Percentiles rank a stretch among this genome's conserved stretches.
Evolutionary conservation across 1,140 invertebrate genomes (phyloP).

Genomic region (Cherax quadricarinatus): DNA sequence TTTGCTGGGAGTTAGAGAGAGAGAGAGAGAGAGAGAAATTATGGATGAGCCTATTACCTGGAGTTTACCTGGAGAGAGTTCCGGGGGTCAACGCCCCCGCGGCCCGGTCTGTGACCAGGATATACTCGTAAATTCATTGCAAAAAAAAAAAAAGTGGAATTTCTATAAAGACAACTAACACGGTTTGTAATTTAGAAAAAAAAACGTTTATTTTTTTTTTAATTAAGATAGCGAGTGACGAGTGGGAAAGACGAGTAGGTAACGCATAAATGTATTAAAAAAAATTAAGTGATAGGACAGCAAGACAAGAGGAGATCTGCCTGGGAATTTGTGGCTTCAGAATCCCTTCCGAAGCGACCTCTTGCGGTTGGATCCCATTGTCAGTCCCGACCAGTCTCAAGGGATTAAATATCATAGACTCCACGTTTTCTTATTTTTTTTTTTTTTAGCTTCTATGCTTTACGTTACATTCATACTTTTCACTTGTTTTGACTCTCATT

Average conservation of each 20-base stretch:
- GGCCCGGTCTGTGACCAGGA: no score
- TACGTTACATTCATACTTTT: background rate
- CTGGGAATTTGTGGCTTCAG: slow-evolving; percentile 15
- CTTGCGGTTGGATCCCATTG: slow-evolving; percentile 14
- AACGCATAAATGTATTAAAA: background rate
- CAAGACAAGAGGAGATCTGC: background rate
- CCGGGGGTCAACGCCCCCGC: no score
- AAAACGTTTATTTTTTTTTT: no score
- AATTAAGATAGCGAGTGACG: no score
- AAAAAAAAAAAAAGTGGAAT: no score
- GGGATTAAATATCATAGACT: background rate
- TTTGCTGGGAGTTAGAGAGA: no score
- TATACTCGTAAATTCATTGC: no score
- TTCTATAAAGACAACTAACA: no score
- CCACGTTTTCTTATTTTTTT: background rate
- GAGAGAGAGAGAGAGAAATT: no score
- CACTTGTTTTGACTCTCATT: background rate
- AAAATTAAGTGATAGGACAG: background rate
- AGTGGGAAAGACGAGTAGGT: background rate
- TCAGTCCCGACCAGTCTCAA: background rate
- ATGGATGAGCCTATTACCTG: no score
- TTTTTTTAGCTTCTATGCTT: background rate
- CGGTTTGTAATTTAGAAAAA: no score
- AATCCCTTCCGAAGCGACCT: slow-evolving; percentile 6
- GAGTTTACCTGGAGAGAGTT: no score